Evolutionary conservation across 2,888 invertebrate species (phyloP).

Genomic region (Malthinus seriepunctatus): DNA sequence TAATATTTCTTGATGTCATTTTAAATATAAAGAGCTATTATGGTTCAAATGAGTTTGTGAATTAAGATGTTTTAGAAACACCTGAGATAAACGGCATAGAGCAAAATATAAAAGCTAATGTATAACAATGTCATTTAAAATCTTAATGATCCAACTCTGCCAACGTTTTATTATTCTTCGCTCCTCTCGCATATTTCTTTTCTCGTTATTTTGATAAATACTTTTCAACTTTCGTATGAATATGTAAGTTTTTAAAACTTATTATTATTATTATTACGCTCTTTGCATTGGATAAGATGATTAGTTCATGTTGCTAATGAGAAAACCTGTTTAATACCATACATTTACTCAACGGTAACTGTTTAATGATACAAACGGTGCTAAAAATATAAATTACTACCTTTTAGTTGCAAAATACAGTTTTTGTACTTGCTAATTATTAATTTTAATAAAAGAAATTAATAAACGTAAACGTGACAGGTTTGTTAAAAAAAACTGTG

Average conservation of each 20-base stretch:
- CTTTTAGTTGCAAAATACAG: constrained; percentile 3
- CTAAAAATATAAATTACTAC: constrained; percentile 18
- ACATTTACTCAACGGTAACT: constrained; percentile 16
- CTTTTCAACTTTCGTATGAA: constrained; percentile 12
- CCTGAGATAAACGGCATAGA: constrained; percentile 30
- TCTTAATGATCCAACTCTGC: constrained; percentile 26
- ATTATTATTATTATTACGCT: constrained; percentile 19
- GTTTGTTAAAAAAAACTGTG: too few species aligned
- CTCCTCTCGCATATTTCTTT: constrained; percentile 23
- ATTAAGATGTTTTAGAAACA: constrained; percentile 34
- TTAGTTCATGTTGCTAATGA: constrained; percentile 26
- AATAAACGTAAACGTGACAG: too few species aligned
- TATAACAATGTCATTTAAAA: constrained; percentile 27
- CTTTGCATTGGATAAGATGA: constrained; percentile 14
- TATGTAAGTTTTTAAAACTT: constrained; percentile 21
- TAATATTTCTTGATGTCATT: constrained; percentile 25
- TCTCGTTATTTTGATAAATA: constrained; percentile 29
- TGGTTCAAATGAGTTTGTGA: constrained; percentile 30
- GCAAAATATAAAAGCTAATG: constrained; percentile 25
- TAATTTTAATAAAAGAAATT: too few species aligned
- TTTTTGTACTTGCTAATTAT: constrained; percentile 5
- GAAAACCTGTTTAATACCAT: constrained; percentile 19
- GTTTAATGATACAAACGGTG: constrained; percentile 16
- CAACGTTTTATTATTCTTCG: constrained; percentile 14
- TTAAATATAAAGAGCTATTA: constrained; percentile 24